Percentiles rank a stretch among this genome's conserved stretches.
Evolutionary conservation across 2,888 invertebrate species (phyloP).

Genomic region (Thyatira batis): DNA sequence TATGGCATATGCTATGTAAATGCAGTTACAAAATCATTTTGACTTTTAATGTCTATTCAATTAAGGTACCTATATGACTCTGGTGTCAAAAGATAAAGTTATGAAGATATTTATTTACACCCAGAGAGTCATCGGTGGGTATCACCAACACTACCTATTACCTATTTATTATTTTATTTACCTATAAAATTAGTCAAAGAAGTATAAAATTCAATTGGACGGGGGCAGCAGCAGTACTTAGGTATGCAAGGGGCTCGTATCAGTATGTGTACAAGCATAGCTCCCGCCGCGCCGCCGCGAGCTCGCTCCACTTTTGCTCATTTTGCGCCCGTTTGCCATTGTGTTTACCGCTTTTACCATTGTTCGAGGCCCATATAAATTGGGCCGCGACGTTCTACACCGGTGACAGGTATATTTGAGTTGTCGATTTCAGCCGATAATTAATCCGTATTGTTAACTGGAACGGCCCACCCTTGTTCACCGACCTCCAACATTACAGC

Average conservation of each 20-base stretch:
- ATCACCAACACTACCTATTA: no score
- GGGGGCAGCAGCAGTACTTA: neutral
- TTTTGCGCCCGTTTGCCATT: conserved; percentile 73
- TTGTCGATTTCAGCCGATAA: conserved; percentile 79
- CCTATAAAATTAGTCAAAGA: neutral
- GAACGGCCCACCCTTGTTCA: conserved; percentile 76
- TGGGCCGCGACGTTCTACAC: conserved; percentile 70
- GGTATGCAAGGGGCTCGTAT: neutral
- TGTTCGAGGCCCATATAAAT: conserved; percentile 78
- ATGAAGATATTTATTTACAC: no score
- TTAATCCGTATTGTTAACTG: conserved; percentile 80
- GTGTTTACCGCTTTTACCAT: conserved; percentile 80
- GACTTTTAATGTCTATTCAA: no score
- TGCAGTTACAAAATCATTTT: no score
- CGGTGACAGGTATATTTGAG: conserved; percentile 82
- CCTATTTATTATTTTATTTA: neutral
- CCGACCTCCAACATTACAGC: conserved; percentile 43
- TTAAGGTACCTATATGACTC: no score
- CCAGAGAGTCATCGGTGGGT: no score
- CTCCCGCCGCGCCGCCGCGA: conserved; percentile 19
- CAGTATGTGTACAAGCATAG: conserved; percentile 26
- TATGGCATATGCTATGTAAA: conserved; percentile 7
- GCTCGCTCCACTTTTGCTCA: conserved; percentile 54
- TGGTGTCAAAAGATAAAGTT: no score
- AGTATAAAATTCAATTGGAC: neutral